Evolutionary conservation across 1,140 invertebrate species (phyloP).

Genomic region (Protaetia brevitarsis): DNA sequence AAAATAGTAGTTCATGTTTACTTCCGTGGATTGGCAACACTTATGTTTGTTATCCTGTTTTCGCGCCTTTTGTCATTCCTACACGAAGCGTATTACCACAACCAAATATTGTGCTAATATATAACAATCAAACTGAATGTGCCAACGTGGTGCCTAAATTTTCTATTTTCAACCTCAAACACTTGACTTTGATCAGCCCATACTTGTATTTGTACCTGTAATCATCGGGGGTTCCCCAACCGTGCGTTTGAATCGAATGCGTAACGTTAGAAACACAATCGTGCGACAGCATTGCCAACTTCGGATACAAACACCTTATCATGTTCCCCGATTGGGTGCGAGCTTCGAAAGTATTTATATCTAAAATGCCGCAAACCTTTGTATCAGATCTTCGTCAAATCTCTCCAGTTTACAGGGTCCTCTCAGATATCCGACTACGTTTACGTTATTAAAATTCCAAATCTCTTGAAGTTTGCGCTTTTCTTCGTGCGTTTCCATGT

Average conservation of each 20-base stretch:
- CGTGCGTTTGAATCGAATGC: constrained; percentile 59
- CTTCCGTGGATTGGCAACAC: too few relatives aligned
- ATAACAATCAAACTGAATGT: too few relatives aligned
- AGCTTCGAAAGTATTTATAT: constrained; percentile 73
- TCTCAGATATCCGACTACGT: constrained; percentile 69
- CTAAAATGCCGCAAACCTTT: constrained; percentile 73
- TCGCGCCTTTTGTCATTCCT: too few relatives aligned
- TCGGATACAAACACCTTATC: constrained; percentile 71
- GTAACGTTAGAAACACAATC: constrained; percentile 79
- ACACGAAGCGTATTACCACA: too few relatives aligned
- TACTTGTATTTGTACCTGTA: too few relatives aligned
- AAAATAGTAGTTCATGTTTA: too few relatives aligned
- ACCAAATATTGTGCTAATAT: too few relatives aligned
- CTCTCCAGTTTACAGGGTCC: constrained; percentile 67
- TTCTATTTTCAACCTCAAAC: too few relatives aligned
- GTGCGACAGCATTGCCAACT: constrained; percentile 71
- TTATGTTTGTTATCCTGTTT: too few relatives aligned
- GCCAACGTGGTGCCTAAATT: too few relatives aligned
- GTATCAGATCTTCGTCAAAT: constrained; percentile 68
- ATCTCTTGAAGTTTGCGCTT: constrained; percentile 56
- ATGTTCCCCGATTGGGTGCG: constrained; percentile 55
- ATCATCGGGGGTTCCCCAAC: neutral
- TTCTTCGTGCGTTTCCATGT: constrained; percentile 70
- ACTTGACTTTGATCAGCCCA: too few relatives aligned
- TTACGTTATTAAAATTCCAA: constrained; percentile 71